phyloP scores from a whole-genome alignment of 2,113 vertebrate species.

The Odontesthes bonariensis region DNA sequence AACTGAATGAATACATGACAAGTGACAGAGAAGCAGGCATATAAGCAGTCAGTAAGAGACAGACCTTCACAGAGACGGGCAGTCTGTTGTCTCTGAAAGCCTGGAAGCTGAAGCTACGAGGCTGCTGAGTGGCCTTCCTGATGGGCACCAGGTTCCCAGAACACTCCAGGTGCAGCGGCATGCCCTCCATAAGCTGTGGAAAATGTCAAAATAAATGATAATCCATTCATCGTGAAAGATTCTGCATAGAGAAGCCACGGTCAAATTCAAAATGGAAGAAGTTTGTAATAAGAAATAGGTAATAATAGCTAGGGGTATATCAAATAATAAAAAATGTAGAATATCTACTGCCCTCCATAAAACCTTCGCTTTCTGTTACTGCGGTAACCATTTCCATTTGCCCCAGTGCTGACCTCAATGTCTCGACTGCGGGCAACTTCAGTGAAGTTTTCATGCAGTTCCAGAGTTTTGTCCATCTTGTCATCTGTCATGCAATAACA shows the following conservation, averaged over 20 bases:
- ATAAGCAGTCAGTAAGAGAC: conserved; percentile 18
- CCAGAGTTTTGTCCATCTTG: conserved; percentile 98
- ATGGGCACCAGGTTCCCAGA: conserved; percentile 95
- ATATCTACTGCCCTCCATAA: neutral
- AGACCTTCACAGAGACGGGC: conserved; percentile 94
- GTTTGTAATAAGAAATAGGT: too few species aligned
- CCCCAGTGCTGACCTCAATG: conserved; percentile 88
- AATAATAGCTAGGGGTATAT: neutral
- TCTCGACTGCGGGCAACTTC: conserved; percentile 97
- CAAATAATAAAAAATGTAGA: neutral
- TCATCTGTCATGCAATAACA: conserved; percentile 99
- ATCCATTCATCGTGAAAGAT: neutral
- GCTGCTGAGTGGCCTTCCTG: conserved; percentile 92
- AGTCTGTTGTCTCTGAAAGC: conserved; percentile 95
- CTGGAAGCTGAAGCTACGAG: conserved; percentile 95
- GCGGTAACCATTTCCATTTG: neutral
- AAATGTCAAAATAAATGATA: neutral
- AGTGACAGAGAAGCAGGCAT: conserved; percentile 31
- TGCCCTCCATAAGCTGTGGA: conserved; percentile 93
- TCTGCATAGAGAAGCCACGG: neutral
- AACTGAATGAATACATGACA: conserved; percentile 15
- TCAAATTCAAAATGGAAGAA: neutral
- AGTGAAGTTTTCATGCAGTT: conserved; percentile 96
- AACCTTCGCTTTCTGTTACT: neutral
- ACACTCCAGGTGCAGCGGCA: conserved; percentile 93